Conservation (phyloP, 2,113 vertebrate genomes). For the Ctenodactylus gundi region DNA sequence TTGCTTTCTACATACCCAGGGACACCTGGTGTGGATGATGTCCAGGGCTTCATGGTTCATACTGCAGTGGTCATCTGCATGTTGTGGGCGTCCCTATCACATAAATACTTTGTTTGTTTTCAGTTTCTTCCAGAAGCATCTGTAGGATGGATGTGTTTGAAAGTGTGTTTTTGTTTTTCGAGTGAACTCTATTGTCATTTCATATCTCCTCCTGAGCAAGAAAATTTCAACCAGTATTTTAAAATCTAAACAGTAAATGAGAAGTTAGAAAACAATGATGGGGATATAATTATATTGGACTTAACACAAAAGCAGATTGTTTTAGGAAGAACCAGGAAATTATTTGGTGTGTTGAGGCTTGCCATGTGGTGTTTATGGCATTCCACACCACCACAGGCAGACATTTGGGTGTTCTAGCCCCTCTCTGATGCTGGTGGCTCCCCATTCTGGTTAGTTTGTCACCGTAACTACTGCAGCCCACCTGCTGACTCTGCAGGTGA, state of each 20-base stretch:
- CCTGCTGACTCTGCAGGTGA: not conserved
- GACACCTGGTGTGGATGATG: not conserved
- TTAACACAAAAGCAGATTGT: not conserved
- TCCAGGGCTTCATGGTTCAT: rapidly evolving
- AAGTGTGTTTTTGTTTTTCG: not conserved
- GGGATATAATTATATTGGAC: not conserved
- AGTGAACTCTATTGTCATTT: not conserved
- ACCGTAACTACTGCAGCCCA: too few relatives aligned
- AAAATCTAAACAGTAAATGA: not conserved
- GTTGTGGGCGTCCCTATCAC: too few relatives aligned
- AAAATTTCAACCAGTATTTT: not conserved
- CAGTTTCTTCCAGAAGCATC: not conserved
- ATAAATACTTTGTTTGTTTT: not conserved
- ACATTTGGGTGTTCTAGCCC: rapidly evolving
- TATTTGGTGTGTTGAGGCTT: rapidly evolving
- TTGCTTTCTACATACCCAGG: rapidly evolving
- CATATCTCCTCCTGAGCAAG: not conserved
- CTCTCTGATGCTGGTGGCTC: rapidly evolving
- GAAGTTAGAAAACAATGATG: not conserved
- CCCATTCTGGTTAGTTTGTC: not conserved
- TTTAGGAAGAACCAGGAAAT: too few relatives aligned
- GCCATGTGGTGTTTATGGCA: rapidly evolving
- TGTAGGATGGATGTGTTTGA: not conserved
- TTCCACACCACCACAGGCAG: rapidly evolving
- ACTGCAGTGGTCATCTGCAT: rapidly evolving